Conservation (phyloP, 2,888 invertebrate genomes). For the Lepidocyrtoides sp. region DNA sequence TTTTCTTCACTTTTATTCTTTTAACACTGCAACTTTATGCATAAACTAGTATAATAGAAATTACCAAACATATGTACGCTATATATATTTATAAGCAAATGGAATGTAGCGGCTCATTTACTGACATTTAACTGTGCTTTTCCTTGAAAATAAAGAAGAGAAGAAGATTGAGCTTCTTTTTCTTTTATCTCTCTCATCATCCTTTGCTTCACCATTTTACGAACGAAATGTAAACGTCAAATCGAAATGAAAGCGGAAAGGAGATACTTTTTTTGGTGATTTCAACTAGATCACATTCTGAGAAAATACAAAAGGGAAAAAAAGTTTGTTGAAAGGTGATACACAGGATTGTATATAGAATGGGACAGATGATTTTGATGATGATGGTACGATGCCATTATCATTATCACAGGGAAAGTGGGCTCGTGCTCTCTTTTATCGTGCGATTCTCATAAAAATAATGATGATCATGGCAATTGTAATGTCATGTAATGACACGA, state of each 20-base stretch:
- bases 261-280: background rate
- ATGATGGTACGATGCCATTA: conserved; percentile 26
- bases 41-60: conserved; percentile 13
- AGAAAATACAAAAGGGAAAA: conserved; percentile 18
- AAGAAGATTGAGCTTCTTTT: background rate
- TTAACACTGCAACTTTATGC: conserved; percentile 4
- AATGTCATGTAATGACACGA: conserved; percentile 50
- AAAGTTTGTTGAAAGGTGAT: conserved; percentile 53
- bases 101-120: conserved; percentile 74
- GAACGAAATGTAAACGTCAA: conserved; percentile 38
- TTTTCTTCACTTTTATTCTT: conserved; percentile 52
- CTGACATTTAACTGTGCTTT: conserved; percentile 74
- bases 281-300: conserved; percentile 5
- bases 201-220: conserved; percentile 9
- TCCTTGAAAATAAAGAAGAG: conserved; percentile 36
- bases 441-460: conserved; percentile 3
- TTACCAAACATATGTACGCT: background rate
- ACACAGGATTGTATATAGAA: background rate
- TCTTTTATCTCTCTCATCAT: background rate
- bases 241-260: conserved; percentile 51
- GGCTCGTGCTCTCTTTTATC: conserved; percentile 10
- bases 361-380: background rate
- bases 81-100: background rate
- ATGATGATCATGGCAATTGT: conserved; percentile 40
- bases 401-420: conserved; percentile 59